These are phyloP conservation scores for Podarcis cretensis DNA, from an alignment of 2,113 vertebrate species.

Conservation along the genomic window DNA sequence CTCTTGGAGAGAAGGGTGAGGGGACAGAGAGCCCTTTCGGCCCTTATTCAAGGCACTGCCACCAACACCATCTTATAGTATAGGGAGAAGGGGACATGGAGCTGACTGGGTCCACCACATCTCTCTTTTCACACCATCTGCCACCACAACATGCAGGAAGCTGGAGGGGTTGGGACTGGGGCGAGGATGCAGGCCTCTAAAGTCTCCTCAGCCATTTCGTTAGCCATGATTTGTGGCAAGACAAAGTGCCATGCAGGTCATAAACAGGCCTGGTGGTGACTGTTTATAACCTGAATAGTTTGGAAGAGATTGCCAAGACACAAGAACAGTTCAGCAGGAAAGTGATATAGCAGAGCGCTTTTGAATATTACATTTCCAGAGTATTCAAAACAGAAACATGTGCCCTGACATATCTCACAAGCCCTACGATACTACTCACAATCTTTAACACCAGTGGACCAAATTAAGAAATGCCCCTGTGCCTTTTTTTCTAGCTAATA, in stretches of 20 bases:
- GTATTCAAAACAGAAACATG: constrained; percentile 13
- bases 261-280: neutral
- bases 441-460: neutral
- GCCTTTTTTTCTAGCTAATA: constrained; percentile 91
- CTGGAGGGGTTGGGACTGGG: neutral
- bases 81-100: neutral
- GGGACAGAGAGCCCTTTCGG: neutral
- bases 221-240: neutral
- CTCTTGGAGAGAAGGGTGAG: too few relatives aligned
- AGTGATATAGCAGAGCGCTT: neutral
- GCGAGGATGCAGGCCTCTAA: neutral
- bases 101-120: neutral
- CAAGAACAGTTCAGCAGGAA: neutral
- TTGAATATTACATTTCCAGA: constrained; percentile 11
- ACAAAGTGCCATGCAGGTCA: too few relatives aligned
- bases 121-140: too few relatives aligned
- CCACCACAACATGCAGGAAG: neutral
- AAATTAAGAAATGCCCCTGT: constrained; percentile 60
- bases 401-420: neutral
- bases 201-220: neutral
- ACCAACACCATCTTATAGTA: neutral
- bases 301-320: neutral
- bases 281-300: neutral
- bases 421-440: neutral
- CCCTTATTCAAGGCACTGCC: neutral